These are phyloP conservation scores for Rhinopithecus roxellana DNA, from an alignment of 2,113 vertebrate genomes.

Conservation along the genomic window DNA sequence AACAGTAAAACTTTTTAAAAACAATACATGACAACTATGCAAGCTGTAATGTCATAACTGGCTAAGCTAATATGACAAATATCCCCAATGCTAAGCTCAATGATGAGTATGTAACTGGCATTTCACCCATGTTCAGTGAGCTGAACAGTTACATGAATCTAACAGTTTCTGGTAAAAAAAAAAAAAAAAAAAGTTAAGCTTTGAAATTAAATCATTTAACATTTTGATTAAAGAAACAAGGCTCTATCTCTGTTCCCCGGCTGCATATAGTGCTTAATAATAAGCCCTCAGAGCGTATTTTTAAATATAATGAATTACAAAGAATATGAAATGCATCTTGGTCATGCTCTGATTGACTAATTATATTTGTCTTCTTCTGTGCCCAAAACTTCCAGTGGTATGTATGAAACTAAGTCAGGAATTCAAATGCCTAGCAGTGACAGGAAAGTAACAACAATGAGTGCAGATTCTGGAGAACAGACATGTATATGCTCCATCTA, in stretches of 20 bases:
- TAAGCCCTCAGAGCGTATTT: background rate
- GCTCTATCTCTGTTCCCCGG: background rate
- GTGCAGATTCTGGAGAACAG: background rate
- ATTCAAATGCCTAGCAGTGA: background rate
- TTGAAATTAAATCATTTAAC: background rate
- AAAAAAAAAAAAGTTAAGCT: background rate
- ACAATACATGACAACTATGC: background rate
- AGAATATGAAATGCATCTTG: background rate
- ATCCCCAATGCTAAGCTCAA: background rate
- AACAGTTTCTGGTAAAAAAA: background rate
- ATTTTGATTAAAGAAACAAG: background rate
- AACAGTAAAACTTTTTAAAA: background rate
- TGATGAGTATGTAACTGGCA: background rate
- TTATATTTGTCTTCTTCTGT: background rate
- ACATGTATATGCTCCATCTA: fast-evolving
- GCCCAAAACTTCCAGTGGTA: background rate
- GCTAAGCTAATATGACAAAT: background rate
- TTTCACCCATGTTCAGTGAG: background rate
- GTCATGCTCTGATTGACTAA: background rate
- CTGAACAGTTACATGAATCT: background rate
- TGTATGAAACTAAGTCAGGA: background rate
- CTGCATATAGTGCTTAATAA: background rate
- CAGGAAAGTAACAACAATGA: background rate
- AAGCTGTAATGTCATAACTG: background rate
- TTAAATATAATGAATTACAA: background rate